Evolutionary conservation across 1,140 invertebrate genomes (phyloP).

Genomic region (Drosophila ogumai): DNA sequence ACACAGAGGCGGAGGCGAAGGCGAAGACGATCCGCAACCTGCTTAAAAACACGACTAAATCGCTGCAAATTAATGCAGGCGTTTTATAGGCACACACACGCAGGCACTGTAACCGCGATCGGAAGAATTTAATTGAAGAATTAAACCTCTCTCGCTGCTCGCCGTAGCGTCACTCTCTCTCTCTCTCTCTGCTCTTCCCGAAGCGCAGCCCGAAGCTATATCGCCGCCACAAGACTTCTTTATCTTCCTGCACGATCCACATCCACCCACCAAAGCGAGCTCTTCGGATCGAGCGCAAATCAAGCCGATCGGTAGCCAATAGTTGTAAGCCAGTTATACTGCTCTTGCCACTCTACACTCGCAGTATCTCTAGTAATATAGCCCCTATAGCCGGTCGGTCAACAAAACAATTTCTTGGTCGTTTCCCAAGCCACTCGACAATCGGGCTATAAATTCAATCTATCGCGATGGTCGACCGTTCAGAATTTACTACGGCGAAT

Average conservation of each 20-base stretch:
- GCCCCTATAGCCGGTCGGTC: conserved; percentile 6
- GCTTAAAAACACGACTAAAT: conserved; percentile 72
- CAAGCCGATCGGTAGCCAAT: conserved; percentile 24
- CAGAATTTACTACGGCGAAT: conserved; percentile 47
- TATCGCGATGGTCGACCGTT: conserved; percentile 24
- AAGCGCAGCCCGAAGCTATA: conserved; percentile 34
- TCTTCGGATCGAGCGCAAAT: conserved; percentile 33
- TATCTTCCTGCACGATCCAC: conserved; percentile 29
- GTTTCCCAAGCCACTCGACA: conserved; percentile 44
- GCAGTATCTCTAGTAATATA: conserved; percentile 31
- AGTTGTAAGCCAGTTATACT: conserved; percentile 27
- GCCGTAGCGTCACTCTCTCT: not conserved
- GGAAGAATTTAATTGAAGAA: conserved; percentile 48
- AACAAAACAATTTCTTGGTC: conserved; percentile 25
- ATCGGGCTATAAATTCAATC: conserved; percentile 39
- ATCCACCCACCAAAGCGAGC: conserved; percentile 18
- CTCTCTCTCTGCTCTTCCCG: conserved; percentile 21
- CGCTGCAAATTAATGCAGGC: conserved; percentile 70
- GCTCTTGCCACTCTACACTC: conserved; percentile 23
- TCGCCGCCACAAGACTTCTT: conserved; percentile 16
- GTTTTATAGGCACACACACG: conserved; percentile 69
- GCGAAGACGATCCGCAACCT: conserved; percentile 44
- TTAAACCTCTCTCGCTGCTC: conserved; percentile 37
- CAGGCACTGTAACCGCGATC: conserved; percentile 15
- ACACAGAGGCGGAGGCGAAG: conserved; percentile 6